Evolutionary conservation across 1,140 invertebrate species (phyloP).

Genomic region (Pteromalus puparum): DNA sequence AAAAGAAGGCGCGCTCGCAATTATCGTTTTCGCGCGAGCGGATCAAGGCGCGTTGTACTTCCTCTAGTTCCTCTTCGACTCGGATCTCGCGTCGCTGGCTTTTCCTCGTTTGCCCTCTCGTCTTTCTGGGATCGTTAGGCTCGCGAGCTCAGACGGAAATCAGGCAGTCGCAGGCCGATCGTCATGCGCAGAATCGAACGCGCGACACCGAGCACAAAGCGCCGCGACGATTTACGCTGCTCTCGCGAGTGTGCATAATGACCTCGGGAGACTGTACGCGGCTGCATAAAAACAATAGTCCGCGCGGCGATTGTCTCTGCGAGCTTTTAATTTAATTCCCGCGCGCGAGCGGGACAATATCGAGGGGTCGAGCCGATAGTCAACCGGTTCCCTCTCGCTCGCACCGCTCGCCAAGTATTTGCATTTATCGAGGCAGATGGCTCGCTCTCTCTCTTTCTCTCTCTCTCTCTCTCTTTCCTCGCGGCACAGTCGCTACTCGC

Average conservation of each 20-base stretch:
- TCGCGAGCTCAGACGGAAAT: too few species aligned
- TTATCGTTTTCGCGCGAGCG: conserved; percentile 44
- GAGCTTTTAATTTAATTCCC: not conserved
- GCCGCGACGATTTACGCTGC: too few species aligned
- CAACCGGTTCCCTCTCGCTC: conserved; percentile 43
- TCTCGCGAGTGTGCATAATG: too few species aligned
- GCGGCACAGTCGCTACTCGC: too few species aligned
- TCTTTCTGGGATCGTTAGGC: too few species aligned
- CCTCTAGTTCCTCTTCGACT: not conserved
- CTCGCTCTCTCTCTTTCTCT: too few species aligned
- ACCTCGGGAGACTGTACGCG: too few species aligned
- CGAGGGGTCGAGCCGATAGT: not conserved
- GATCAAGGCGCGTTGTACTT: conserved; percentile 15
- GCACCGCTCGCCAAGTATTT: conserved; percentile 45
- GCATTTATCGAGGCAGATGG: conserved; percentile 50
- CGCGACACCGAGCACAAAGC: too few species aligned
- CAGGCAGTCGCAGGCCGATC: not conserved
- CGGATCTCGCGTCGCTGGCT: not conserved
- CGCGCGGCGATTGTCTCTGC: not conserved
- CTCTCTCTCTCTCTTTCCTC: too few species aligned
- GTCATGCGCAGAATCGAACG: too few species aligned
- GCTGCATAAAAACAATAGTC: not conserved
- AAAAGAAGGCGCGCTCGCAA: too few species aligned
- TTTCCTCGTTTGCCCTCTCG: not conserved
- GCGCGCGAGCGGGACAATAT: conserved; percentile 2